Evolutionary conservation across 2,113 vertebrate species (phyloP), one percentile per base, ranked within the genome.

Genomic region (Ophiodon elongatus): DNA sequence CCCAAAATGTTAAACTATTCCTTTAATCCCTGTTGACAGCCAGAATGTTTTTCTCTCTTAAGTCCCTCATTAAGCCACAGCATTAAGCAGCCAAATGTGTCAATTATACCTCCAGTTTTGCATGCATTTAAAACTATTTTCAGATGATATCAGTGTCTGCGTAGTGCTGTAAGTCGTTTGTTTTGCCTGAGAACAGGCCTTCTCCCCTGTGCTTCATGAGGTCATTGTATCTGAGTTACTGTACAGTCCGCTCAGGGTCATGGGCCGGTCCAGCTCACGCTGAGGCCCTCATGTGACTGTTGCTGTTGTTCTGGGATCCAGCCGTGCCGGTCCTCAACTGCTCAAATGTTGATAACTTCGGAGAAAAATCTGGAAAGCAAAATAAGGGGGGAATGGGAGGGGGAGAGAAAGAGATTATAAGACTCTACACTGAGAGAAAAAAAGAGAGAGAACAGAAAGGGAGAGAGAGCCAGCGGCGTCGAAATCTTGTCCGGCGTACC

Each of bases 171-270:
- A 47, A 70, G 54, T 43, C 69, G 39, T 39, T 86, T 85, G 76
- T 84, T 82, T 80, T 81, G 77, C 81, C 37, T 64, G 29, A 83
- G 73, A 82, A 52, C 80, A 71, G 71, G 62, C 69, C 31, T 27
- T 80, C 54, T 92, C 84, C 64, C 54, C 8, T 70, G 88, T 86
- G 91, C 80, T 92, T 93, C 83, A 89, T 89, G 92, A 91, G 91
- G 91, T 92, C 90, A 90, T 89, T 93, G 91, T 83, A 88, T 90
- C 83, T 65, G 82, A 92, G 88, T 93, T 88, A 87, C 59, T 31
- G 27, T 17, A 19, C 89, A 88, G 89, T 83, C 81, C 19, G 0
- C 73, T 88, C 68, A 1, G 54, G 92, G 91, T 92, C 91, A 89
- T 8, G 54, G 80, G 63, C 83, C 75, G 14, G 71, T 74, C 75